These are phyloP conservation scores for Pherbina coryleti DNA, from an alignment of 2,888 invertebrate genomes.

Conservation along the genomic window DNA sequence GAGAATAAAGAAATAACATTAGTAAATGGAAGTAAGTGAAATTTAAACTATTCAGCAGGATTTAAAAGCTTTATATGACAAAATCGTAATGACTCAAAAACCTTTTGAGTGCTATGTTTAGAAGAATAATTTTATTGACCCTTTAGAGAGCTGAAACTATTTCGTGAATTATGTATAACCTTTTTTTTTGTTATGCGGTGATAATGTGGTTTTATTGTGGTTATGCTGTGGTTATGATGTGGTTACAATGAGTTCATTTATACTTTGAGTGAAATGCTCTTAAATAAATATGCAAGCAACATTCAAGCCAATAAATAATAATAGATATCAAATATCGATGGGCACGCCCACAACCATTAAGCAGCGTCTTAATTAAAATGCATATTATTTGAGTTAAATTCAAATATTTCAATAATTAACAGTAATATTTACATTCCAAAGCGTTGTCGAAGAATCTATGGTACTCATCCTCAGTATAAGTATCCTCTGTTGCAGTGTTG, in stretches of 20 bases:
- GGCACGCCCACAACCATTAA: neutral
- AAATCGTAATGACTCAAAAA: too few species aligned
- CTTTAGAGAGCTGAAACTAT: too few species aligned
- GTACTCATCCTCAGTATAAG: conserved; percentile 81
- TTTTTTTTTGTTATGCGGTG: too few species aligned
- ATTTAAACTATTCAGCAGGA: too few species aligned
- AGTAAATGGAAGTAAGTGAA: too few species aligned
- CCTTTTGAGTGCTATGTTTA: too few species aligned
- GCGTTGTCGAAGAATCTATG: conserved; percentile 84
- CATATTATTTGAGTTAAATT: conserved; percentile 2
- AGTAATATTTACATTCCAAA: conserved; percentile 78
- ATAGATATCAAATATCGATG: neutral
- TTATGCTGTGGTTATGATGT: neutral
- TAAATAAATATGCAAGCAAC: neutral
- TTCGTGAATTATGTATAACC: too few species aligned
- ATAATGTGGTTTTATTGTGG: neutral
- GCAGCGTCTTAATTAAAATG: conserved; percentile 5
- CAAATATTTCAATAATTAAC: neutral
- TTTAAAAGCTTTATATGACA: too few species aligned
- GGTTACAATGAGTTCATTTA: neutral
- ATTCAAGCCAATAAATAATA: too few species aligned
- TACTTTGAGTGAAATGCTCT: neutral
- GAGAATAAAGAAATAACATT: too few species aligned
- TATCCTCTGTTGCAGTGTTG: conserved; percentile 56
- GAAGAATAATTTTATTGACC: too few species aligned